Evolutionary conservation across 1,140 invertebrate genomes (phyloP).

Genomic region (Drosophila erecta): DNA sequence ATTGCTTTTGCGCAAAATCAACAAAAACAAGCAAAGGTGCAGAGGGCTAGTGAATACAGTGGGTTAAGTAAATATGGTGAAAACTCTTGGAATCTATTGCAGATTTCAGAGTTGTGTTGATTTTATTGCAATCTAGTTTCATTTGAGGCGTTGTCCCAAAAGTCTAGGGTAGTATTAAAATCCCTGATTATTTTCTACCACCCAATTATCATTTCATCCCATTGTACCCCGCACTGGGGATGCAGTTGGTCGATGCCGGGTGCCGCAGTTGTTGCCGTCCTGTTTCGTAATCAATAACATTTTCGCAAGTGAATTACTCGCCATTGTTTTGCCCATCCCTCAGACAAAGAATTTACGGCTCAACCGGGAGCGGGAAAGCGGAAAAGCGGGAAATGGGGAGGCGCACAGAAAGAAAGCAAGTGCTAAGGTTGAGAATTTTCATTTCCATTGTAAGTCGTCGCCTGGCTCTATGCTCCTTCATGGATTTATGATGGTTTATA

Average conservation of each 20-base stretch:
- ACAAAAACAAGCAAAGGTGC: conserved; percentile 57
- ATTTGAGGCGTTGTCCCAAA: not conserved
- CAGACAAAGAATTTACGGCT: conserved; percentile 42
- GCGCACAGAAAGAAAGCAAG: conserved; percentile 44
- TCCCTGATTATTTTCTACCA: not conserved
- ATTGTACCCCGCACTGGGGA: conserved; percentile 31
- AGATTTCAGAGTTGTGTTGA: too few relatives aligned
- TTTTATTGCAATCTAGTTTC: not conserved
- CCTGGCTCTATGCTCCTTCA: conserved; percentile 37
- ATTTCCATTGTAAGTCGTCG: conserved; percentile 52
- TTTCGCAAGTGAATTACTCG: conserved; percentile 82
- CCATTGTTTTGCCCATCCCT: conserved; percentile 66
- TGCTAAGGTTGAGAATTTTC: conserved; percentile 68
- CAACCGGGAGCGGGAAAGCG: conserved; percentile 4
- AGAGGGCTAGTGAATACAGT: conserved; percentile 23
- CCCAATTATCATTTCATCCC: not conserved
- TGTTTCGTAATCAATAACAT: conserved; percentile 81
- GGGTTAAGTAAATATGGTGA: conserved; percentile 2
- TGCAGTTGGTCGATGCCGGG: conserved; percentile 40
- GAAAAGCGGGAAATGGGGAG: not conserved
- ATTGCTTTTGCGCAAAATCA: conserved; percentile 81
- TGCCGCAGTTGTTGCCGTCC: conserved; percentile 58
- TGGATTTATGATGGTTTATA: conserved; percentile 84
- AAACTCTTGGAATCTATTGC: too few relatives aligned
- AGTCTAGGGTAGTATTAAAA: not conserved